These are phyloP conservation scores for Ictalurus punctatus DNA, from an alignment of 2,113 vertebrate species.

Conservation along the genomic window DNA sequence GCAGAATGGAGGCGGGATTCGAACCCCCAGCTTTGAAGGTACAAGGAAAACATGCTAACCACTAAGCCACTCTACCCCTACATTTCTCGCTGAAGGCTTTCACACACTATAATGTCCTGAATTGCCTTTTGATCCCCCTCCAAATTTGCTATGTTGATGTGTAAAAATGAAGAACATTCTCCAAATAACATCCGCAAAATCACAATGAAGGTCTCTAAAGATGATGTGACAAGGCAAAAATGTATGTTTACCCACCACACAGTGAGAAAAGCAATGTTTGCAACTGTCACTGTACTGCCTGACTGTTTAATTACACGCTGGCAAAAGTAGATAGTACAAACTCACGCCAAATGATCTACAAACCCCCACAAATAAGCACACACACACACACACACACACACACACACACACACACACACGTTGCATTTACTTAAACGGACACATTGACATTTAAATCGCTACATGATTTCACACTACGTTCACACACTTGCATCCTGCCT, in stretches of 20 bases:
- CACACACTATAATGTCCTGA: background rate
- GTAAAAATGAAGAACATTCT: background rate
- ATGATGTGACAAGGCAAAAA: background rate
- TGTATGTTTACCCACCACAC: background rate
- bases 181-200: background rate
- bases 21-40: too few relatives aligned
- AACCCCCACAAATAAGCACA: background rate
- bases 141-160: background rate
- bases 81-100: background rate
- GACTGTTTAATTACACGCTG: constrained; percentile 30
- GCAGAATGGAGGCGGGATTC: too few relatives aligned
- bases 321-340: background rate
- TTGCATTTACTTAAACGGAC: background rate
- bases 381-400: background rate
- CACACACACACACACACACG: background rate
- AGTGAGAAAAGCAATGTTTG: background rate
- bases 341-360: background rate
- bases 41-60: too few relatives aligned
- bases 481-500: background rate
- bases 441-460: background rate
- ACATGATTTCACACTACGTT: background rate
- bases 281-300: background rate
- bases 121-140: background rate
- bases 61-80: too few relatives aligned
- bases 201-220: background rate